A percentile compares a stretch with the other conserved stretches of the same genome.
These are phyloP conservation scores for Apamea sordens DNA, from an alignment of 2,888 invertebrate genomes.

Conservation along the genomic window DNA sequence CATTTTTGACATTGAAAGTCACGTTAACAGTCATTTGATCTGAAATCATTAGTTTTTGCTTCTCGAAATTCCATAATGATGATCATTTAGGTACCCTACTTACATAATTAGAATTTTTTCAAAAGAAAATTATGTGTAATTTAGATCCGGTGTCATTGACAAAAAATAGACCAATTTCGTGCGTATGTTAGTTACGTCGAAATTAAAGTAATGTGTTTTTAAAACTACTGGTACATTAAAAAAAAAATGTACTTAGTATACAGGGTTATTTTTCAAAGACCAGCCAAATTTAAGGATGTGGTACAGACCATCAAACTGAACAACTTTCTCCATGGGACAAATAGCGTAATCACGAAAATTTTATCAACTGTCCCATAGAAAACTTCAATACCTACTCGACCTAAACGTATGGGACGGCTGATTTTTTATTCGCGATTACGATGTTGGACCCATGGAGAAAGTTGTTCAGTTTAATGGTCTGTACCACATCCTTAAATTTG, in stretches of 20 bases:
- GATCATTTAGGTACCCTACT: background rate
- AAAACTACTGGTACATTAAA: background rate
- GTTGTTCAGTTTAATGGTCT: too few species aligned
- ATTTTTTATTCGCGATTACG: too few species aligned
- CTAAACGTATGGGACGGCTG: too few species aligned
- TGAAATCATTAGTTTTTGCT: slow-evolving; percentile 8
- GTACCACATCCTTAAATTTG: too few species aligned
- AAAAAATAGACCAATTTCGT: slow-evolving; percentile 52
- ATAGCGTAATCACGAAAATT: too few species aligned
- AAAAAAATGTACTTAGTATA: too few species aligned
- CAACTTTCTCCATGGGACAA: too few species aligned
- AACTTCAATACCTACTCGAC: too few species aligned
- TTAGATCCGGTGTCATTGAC: slow-evolving; percentile 13
- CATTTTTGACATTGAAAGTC: background rate
- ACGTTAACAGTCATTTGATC: slow-evolving; percentile 2
- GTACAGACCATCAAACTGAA: too few species aligned
- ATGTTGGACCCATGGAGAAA: too few species aligned
- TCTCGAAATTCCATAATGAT: slow-evolving; percentile 11
- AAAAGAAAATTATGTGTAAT: slow-evolving; percentile 32
- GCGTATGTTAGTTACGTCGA: background rate
- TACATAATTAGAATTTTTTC: background rate
- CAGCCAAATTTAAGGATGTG: too few species aligned
- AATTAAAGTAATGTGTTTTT: background rate
- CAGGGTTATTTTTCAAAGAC: background rate
- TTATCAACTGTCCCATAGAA: too few species aligned